Base-by-base conservation (phyloP, 2,113 vertebrate species). In the Syngnathoides biaculeatus region DNA sequence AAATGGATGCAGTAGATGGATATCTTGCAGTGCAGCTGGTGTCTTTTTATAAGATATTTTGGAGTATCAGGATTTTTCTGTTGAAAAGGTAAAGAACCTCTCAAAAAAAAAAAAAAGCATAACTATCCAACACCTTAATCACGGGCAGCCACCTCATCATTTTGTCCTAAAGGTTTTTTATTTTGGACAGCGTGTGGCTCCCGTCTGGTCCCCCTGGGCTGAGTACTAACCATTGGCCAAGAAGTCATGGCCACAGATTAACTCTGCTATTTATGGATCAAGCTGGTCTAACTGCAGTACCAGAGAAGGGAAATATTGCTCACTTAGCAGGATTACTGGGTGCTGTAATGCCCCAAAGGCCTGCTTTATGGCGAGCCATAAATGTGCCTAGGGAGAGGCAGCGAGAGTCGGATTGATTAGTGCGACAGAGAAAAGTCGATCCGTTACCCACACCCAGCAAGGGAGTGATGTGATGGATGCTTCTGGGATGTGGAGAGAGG, bases 271-370 rank as follows among this genome's bases (percentile, higher is more conserved):
- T 92, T 93, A 91, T 87, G 87, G 86, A 79, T 77, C 48, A 20
- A 78, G 76, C 84, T 86, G 73, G 68, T 81, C 86, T 89, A 91
- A 93, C 91, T 91, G 89, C 89, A 65, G 73, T 87, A 80, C 83
- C 77, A 87, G 89, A 89, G 90, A 92, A 90, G 91, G 92, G 92
- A 92, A 92, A 87, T 89, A 92, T 90, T 92, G 91, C 90, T 93
- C 90, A 92, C 91, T 92, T 92, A 92, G 92, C 87, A 91, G 87
- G 91, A 91, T 91, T 90, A 83, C 91, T 92, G 92, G 92, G 92
- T 92, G 90, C 92, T 87, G 90, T 90, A 89, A 89, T 89, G 90
- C 79, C 91, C 94, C 92, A 92, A 92, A 92, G 87, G 71, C 88
- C 82, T 87, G 89, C 89, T 94, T 94, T 94, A 93, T 93, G 85